Base-by-base conservation (phyloP, 2,888 invertebrate genomes). In the Tachina grossa region DNA sequence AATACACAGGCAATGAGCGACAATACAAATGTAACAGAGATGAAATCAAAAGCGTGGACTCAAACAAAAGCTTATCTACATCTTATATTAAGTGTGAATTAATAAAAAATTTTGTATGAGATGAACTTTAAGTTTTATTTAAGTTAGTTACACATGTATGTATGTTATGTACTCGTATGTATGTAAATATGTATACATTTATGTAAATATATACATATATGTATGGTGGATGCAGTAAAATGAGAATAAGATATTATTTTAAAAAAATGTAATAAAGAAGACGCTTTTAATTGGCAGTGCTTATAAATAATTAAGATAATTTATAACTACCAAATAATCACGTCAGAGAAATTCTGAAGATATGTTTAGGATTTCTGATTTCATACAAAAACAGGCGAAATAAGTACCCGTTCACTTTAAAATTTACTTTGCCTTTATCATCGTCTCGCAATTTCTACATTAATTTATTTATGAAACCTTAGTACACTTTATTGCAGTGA, bases 31-130 rank as follows among this genome's bases (percentile, higher is more conserved):
- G 59, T 78, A 74, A 81, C 74, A 82, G 71, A 59, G 76, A 84
- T 76, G 80, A 66, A 53, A 84, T 79, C 75, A 76, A 43, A 76
- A 65, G 53, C 57, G 71, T 76, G 45, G 59, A 71, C 66, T 57
- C 84, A 63, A 81, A 77, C 72, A 77, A 68, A 82, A 82, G 78
- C 82, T 82, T 85, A 82, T 85, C 85, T 81, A 59, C 69, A 81
- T 81, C 81, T 84, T 43, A 13, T 68, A 68, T 78, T 41, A 78
- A 85, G 84, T 85, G 81, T 77, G 71, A 79, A 76, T 81, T 59
- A 63, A 68, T 41, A 68, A 14, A 31, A 55, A 51, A 41, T 59
- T 22, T 11, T 68, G 31, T 55, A 71, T 22, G 71, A 80, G 59
- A 72, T 72, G 79, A 83, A 80, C 79, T 80, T 80, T 75, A 69